Base-by-base conservation (phyloP, 2,888 invertebrate species). In the Cetonia aurata region DNA sequence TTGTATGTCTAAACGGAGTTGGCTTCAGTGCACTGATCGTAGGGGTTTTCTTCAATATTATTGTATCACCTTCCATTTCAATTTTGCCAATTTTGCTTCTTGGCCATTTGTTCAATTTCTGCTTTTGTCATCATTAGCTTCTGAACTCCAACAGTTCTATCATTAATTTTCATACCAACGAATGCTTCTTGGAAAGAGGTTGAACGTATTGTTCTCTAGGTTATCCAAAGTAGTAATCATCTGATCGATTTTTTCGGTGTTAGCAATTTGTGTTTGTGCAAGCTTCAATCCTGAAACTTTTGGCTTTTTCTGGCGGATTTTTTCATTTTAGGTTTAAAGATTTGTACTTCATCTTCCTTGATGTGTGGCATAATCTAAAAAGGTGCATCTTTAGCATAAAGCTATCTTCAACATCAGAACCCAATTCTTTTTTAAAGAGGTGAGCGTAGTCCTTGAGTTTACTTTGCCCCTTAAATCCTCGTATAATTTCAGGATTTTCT, bases 121-220 rank as follows among this genome's bases (percentile, higher is more conserved):
- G 90, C 89, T 81, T 90, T 91, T 8, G 90, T 89, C 86, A 91
- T 87, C 1, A 89, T 88, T 50, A 91, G 88, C 80, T 89, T 90
- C 81, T 91, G 89, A 9, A 91, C 89, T 77, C 89, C 88, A 0
- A 90, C 89, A 46, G 89, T 85, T 77, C 88, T 89, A 77, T 89
- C 87, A 42, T 89, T 90, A 19, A 89, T 86, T 70, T 79, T 79
- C 78, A 78, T 78, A 62, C 78, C 77, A 31, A 83, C 80, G 52
- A 76, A 79, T 81, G 79, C 71, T 81, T 81, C 59, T 79, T 79
- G 0, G 81, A 79, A 48, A 81, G 69, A n/a, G 77, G 78, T 65
- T 79, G 78, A 1, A 81, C 73, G 56, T 78, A 77, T 48, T 81
- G 77, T 52, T 79, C 77, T 0, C 79, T n/a, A 81, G 71, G 48